These are phyloP conservation scores for Morus bassanus DNA, from an alignment of 2,797 vertebrate genomes.

Conservation along the genomic window DNA sequence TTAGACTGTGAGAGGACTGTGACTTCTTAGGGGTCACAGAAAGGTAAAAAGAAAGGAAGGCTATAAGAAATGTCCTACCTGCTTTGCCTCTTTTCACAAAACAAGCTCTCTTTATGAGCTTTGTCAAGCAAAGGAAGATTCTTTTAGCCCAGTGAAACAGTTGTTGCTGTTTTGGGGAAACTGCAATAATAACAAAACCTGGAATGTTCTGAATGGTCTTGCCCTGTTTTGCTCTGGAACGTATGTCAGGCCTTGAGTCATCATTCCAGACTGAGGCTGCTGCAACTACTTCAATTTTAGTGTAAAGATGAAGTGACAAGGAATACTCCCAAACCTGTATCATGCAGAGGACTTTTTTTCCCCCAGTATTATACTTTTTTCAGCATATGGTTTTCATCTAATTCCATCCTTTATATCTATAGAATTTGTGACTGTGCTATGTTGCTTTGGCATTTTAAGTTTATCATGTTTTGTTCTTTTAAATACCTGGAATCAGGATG, in stretches of 20 bases:
- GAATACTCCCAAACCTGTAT: background rate
- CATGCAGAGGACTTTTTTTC: background rate
- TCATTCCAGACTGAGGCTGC: background rate
- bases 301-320: background rate
- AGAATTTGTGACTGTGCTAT: background rate
- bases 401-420: background rate
- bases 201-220: background rate
- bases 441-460: background rate
- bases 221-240: background rate
- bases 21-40: slow-evolving; percentile 48
- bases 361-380: background rate
- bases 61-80: slow-evolving; percentile 64
- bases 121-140: slow-evolving; percentile 46
- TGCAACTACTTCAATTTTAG: background rate
- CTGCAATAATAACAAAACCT: background rate
- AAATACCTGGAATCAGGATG: background rate
- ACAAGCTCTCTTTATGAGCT: slow-evolving; percentile 55
- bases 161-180: background rate
- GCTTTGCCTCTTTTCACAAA: slow-evolving; percentile 63
- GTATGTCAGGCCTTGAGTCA: background rate
- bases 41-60: slow-evolving; percentile 69
- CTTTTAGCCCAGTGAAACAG: slow-evolving; percentile 22
- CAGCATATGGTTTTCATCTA: background rate
- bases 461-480: background rate
- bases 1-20: slow-evolving; percentile 54